These are phyloP conservation scores for Pachyramphus minor DNA, from an alignment of 2,113 vertebrate species.

Conservation along the genomic window DNA sequence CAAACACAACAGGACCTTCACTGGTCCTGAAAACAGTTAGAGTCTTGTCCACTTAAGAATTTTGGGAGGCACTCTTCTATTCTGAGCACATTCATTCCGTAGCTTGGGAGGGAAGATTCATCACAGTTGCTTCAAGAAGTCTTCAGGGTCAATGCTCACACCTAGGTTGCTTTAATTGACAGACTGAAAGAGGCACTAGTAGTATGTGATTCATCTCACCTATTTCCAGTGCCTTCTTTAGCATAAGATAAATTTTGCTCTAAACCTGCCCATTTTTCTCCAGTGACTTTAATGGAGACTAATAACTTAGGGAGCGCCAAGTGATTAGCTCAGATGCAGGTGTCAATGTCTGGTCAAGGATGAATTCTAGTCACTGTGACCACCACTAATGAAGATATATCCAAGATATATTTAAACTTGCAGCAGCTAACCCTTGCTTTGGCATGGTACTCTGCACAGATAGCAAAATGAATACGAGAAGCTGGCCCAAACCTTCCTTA, in stretches of 20 bases:
- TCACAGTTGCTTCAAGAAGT: background rate
- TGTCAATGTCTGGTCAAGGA: slow-evolving; percentile 40
- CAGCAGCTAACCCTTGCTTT: background rate
- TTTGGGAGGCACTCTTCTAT: background rate
- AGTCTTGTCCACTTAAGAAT: background rate
- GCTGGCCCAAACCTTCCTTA: background rate
- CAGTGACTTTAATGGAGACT: slow-evolving; percentile 31
- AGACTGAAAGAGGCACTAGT: background rate
- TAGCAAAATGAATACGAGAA: background rate
- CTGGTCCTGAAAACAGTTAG: background rate
- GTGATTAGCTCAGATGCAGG: background rate
- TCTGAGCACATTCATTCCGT: background rate
- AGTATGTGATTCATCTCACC: slow-evolving; percentile 39
- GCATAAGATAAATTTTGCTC: slow-evolving; percentile 21
- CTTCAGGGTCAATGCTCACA: background rate
- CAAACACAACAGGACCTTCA: background rate
- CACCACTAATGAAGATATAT: slow-evolving; percentile 19
- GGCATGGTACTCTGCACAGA: background rate
- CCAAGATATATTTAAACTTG: background rate
- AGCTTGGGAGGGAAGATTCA: background rate
- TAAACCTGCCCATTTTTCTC: slow-evolving; percentile 19
- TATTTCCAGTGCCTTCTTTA: background rate
- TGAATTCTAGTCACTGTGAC: background rate
- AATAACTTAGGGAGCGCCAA: background rate
- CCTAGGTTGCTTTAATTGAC: background rate